phyloP scores from a whole-genome alignment of 2,113 vertebrate genomes.

The Epinephelus fuscoguttatus region DNA sequence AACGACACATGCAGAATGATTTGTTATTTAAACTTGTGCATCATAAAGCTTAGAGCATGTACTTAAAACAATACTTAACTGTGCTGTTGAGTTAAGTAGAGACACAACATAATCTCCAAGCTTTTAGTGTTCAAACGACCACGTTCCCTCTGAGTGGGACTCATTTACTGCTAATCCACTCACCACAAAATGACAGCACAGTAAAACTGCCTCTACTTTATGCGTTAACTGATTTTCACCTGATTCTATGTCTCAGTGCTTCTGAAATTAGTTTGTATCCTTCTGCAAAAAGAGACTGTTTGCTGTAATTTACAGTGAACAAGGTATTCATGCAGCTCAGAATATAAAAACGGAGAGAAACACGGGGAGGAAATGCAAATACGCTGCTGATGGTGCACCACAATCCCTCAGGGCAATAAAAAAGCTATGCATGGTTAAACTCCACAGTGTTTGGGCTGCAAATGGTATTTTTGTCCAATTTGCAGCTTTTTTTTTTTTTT shows the following conservation, averaged over 20 bases:
- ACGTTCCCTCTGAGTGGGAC: background rate
- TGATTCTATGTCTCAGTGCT: background rate
- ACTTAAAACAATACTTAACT: background rate
- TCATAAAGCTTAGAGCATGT: background rate
- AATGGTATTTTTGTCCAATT: background rate
- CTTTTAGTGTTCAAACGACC: conserved; percentile 3
- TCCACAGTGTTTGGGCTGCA: background rate
- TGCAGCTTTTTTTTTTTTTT: background rate
- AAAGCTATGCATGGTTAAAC: background rate
- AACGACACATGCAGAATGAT: background rate
- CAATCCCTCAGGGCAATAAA: background rate
- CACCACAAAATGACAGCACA: background rate
- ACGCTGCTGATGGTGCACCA: background rate
- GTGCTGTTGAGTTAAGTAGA: background rate
- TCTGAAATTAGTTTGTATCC: background rate
- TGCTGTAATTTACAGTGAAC: background rate
- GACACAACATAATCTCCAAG: background rate
- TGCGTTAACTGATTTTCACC: background rate
- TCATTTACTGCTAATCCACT: background rate
- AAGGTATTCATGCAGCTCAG: background rate
- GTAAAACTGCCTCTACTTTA: background rate
- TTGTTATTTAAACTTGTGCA: background rate
- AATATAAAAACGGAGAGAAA: background rate
- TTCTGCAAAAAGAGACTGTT: background rate
- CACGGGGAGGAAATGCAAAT: background rate